Conservation (phyloP, 1,140 invertebrate genomes). For the Laupala kohalensis region DNA sequence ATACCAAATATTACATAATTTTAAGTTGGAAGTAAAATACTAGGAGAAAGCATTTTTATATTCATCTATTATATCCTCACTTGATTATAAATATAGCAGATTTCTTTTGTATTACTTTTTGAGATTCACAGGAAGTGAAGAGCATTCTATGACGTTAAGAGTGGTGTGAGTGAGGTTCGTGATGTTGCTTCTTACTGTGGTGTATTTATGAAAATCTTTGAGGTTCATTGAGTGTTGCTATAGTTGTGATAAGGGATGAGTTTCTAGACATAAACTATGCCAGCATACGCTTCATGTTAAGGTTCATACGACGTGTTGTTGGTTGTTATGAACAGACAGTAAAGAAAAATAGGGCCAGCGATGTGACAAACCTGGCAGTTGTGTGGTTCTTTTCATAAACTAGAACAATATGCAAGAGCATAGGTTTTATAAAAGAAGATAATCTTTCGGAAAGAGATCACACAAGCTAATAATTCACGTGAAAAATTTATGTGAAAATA, state of each 20-base stretch:
- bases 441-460: not conserved
- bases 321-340: not conserved
- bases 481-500: not conserved
- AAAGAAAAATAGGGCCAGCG: not conserved
- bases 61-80: constrained; percentile 7
- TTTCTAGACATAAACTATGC: not conserved
- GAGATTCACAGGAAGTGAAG: not conserved
- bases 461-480: not conserved
- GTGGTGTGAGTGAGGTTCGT: not conserved
- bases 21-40: constrained; percentile 13
- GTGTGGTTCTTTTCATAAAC: not conserved
- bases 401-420: not conserved
- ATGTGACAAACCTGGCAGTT: not conserved
- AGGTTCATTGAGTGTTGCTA: not conserved
- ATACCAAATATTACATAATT: constrained; percentile 18
- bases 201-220: not conserved
- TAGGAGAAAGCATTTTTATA: constrained; percentile 12
- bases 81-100: constrained; percentile 4
- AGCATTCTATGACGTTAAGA: not conserved
- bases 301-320: not conserved
- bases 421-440: not conserved
- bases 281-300: not conserved
- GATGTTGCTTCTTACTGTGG: not conserved
- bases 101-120: constrained; percentile 13
- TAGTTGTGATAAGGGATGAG: not conserved